These are phyloP conservation scores for Sceloporus tristichus DNA, from an alignment of 2,113 vertebrate genomes.

Conservation along the genomic window DNA sequence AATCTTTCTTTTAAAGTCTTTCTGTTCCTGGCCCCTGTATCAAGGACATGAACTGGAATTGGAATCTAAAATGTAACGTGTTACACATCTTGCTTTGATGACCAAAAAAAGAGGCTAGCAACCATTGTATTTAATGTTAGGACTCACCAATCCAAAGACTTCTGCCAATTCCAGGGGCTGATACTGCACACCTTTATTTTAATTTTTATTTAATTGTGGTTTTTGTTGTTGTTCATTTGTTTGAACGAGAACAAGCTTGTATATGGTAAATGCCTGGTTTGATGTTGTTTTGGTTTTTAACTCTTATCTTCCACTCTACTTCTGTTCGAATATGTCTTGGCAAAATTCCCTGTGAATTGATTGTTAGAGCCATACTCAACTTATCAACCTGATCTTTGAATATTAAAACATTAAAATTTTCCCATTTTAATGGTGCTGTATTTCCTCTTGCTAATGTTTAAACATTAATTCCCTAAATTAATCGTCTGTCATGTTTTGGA, in stretches of 20 bases:
- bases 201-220: neutral
- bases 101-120: neutral
- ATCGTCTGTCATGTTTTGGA: conserved; percentile 31
- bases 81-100: neutral
- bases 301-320: neutral
- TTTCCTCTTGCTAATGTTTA: conserved; percentile 29
- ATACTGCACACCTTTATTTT: neutral
- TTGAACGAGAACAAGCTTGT: neutral
- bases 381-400: neutral
- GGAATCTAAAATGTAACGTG: neutral
- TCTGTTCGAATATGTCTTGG: neutral
- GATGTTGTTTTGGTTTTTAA: neutral
- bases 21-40: neutral
- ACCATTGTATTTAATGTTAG: neutral
- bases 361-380: neutral
- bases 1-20: too few species aligned
- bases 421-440: conserved; percentile 6
- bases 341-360: neutral
- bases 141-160: neutral
- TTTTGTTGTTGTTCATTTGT: neutral
- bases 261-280: neutral
- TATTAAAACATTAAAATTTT: neutral
- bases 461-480: conserved; percentile 32
- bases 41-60: neutral
- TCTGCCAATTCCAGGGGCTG: neutral